These are phyloP conservation scores for Oreochromis aureus DNA, from an alignment of 2,113 vertebrate species.

Conservation along the genomic window DNA sequence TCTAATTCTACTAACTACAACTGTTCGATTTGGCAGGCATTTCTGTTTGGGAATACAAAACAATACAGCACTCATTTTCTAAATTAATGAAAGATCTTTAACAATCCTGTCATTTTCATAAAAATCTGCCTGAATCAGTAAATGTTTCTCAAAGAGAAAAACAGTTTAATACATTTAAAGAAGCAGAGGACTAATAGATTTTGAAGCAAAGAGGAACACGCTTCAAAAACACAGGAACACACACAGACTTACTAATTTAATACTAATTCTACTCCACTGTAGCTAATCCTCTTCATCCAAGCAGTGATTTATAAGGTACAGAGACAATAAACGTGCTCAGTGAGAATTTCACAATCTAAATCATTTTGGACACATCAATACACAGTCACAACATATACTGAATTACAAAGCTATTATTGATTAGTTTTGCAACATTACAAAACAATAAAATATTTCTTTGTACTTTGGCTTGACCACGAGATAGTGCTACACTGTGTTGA, in stretches of 20 bases:
- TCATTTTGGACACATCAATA: background rate
- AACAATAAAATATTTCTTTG: background rate
- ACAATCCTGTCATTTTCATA: background rate
- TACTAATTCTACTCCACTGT: background rate
- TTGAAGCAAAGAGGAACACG: background rate
- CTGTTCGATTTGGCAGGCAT: background rate
- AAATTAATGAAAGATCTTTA: background rate
- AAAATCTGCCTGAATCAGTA: background rate
- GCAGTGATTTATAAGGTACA: background rate
- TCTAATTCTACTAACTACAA: background rate
- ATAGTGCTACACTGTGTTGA: background rate
- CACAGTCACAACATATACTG: background rate
- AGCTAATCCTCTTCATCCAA: background rate
- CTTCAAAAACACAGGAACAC: background rate
- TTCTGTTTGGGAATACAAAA: background rate
- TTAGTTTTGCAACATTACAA: background rate
- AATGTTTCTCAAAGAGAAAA: background rate
- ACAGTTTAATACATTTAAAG: background rate
- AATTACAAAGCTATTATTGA: background rate
- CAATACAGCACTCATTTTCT: background rate
- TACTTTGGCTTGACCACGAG: background rate
- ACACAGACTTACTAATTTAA: background rate
- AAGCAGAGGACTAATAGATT: background rate
- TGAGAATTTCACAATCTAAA: background rate
- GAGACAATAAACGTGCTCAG: background rate